Percentiles rank a stretch among this genome's conserved stretches.
Evolutionary conservation across 2,888 invertebrate species (phyloP).

Genomic region (Hemaris fuciformis): DNA sequence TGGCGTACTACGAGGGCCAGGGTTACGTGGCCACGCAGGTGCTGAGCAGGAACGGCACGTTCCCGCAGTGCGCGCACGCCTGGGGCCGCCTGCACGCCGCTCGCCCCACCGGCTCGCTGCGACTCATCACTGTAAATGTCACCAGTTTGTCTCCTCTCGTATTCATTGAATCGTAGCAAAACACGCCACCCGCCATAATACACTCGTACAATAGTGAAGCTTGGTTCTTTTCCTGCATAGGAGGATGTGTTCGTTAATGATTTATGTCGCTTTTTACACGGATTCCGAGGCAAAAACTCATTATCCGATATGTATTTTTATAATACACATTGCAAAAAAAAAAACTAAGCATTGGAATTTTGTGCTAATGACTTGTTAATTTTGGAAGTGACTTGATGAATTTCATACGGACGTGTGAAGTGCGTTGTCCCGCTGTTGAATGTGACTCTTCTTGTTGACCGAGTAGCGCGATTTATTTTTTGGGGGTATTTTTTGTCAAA

Average conservation of each 20-base stretch:
- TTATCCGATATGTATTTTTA: conserved; percentile 63
- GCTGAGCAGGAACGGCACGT: conserved; percentile 75
- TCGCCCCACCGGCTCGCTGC: conserved; percentile 66
- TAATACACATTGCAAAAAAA: conserved; percentile 66
- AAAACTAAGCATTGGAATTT: conserved; percentile 63
- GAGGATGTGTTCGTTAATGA: conserved; percentile 59
- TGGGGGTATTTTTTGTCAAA: conserved; percentile 16
- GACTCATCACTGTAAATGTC: conserved; percentile 69
- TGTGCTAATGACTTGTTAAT: conserved; percentile 73
- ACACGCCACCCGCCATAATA: neutral
- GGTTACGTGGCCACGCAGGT: conserved; percentile 77
- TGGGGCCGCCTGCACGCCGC: conserved; percentile 73
- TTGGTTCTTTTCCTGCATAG: conserved; percentile 38
- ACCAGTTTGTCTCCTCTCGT: conserved; percentile 16
- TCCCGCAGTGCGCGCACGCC: conserved; percentile 77
- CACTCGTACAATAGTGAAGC: conserved; percentile 18
- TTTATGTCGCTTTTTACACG: conserved; percentile 68
- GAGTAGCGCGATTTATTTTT: conserved; percentile 23
- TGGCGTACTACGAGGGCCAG: conserved; percentile 75
- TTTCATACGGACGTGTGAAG: conserved; percentile 57
- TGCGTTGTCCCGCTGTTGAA: conserved; percentile 35
- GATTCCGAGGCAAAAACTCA: conserved; percentile 74
- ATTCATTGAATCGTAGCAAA: neutral
- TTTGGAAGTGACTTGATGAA: conserved; percentile 64
- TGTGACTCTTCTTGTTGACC: conserved; percentile 25